Evolutionary conservation across 2,797 vertebrate species (phyloP).

Genomic region (Esox lucius): DNA sequence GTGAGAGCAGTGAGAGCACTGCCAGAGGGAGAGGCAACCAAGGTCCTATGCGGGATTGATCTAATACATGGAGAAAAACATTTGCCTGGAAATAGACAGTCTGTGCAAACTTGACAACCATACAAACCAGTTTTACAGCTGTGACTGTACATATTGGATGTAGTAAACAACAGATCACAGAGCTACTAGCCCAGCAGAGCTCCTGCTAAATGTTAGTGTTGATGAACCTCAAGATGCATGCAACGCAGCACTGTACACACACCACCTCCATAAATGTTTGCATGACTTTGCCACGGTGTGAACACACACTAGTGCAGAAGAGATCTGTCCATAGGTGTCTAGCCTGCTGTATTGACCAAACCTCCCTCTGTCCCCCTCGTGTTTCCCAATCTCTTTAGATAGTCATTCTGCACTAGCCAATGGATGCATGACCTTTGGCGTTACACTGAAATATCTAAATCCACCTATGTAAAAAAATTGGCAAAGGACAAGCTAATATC

Average conservation of each 20-base stretch:
- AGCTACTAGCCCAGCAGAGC: slow-evolving; percentile 1
- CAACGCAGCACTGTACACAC: slow-evolving; percentile 26
- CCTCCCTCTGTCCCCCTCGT: background rate
- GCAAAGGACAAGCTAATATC: too few species aligned
- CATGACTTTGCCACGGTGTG: background rate
- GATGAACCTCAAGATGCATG: slow-evolving; percentile 42
- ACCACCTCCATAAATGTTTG: slow-evolving; percentile 26
- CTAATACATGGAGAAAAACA: slow-evolving; percentile 1
- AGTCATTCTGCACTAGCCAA: slow-evolving; percentile 11
- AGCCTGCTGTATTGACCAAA: background rate
- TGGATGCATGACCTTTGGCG: background rate
- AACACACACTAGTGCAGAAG: slow-evolving; percentile 3
- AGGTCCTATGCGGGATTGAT: background rate
- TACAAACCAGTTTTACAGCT: background rate
- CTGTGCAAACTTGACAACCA: background rate
- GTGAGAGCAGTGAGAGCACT: background rate
- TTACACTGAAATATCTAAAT: background rate
- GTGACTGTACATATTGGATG: background rate
- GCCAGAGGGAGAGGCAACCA: background rate
- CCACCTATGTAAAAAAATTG: background rate
- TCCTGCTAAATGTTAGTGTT: slow-evolving; percentile 25
- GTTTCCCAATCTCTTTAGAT: slow-evolving; percentile 12
- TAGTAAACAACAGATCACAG: background rate
- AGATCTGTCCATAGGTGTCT: background rate
- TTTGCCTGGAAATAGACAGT: background rate